Evolutionary conservation across 2,797 vertebrate species (phyloP), one percentile per base, ranked within the genome.

Genomic region (Acrossocheilus wenchowensis): DNA sequence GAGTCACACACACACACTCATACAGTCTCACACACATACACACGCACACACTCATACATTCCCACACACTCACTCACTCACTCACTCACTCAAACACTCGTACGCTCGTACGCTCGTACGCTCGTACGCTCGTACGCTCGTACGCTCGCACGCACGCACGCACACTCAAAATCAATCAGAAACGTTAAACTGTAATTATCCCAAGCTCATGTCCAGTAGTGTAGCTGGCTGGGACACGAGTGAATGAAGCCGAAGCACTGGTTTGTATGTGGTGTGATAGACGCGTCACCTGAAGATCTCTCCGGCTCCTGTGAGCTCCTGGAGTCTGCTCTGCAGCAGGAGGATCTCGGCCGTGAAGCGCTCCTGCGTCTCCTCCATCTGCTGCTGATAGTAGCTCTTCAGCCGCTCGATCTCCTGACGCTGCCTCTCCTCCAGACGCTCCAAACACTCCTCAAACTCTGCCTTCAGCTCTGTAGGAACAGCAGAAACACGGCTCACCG

Each of bases 351-450:
- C 89, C 0, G 90, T 88, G 64, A 95, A 96, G 1, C 94, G 93
- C 91, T 96, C 95, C 88, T 97, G 95, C 0, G 90, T 93, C 90
- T 97, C 97, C 36, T 95, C 89, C 80, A 96, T 93, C 86, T 97
- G 95, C 85, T 96, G 94, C 17, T 95, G 94, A 91, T 97, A 97
- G 93, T 95, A 95, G 73, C 92, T 91, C 84, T 93, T 84, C n/a
- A 97, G 94, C 54, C 45, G 94, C 91, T 97, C 94, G 89, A 97
- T 84, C 87, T 97, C 96, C 82, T 94, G 94, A 80, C 89, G 71
- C 86, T 97, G 95, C 78, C 94, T 95, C 45, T 96, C 91, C 92
- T 97, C 96, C 87, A 97, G 93, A 36, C 92, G 94, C 1, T 88
- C 79, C 89, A 93, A 94, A 87, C 94, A 94, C 90, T 93, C 90